Percentiles rank a stretch among this genome's conserved stretches.
These are phyloP conservation scores for Lasioglossum pauxillum DNA, from an alignment of 2,888 invertebrate species.

Conservation along the genomic window DNA sequence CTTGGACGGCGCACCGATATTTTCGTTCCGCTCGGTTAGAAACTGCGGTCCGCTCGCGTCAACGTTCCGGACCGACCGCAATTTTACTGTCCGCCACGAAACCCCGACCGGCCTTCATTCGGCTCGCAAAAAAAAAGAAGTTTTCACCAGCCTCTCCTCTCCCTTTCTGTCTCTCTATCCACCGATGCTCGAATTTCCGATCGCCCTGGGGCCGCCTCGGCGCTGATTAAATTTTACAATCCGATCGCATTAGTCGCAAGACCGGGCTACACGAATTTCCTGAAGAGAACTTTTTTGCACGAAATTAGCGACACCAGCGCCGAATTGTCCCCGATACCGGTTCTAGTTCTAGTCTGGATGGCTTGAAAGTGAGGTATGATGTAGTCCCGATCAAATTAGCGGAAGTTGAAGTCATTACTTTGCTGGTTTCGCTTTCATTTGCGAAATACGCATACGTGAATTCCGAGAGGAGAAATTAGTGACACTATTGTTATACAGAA, in stretches of 20 bases:
- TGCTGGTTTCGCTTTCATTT: not conserved
- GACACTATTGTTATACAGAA: not conserved
- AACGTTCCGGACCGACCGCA: conserved; percentile 64
- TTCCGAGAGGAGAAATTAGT: not conserved
- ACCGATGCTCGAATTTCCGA: conserved; percentile 1
- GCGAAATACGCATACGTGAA: not conserved
- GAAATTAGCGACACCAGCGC: not conserved
- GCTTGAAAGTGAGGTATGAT: not conserved
- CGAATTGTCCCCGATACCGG: not conserved
- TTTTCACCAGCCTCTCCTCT: not conserved
- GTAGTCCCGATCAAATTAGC: not conserved
- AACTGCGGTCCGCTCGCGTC: conserved; percentile 66
- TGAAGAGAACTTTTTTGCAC: not conserved
- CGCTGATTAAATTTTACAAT: not conserved
- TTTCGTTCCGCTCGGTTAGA: conserved; percentile 71
- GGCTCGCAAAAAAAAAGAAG: conserved; percentile 13
- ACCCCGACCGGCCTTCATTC: conserved; percentile 14
- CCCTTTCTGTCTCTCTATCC: not conserved
- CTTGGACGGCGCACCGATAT: conserved; percentile 64
- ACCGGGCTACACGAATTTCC: not conserved
- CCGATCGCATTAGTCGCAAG: not conserved
- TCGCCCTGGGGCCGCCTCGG: not conserved
- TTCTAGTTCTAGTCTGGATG: not conserved
- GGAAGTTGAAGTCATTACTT: not conserved
- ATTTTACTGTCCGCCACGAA: conserved; percentile 65